Percentiles rank a stretch among this genome's conserved stretches.
Conservation (phyloP, 2,113 vertebrate genomes). For the Gadus chalcogrammus region DNA sequence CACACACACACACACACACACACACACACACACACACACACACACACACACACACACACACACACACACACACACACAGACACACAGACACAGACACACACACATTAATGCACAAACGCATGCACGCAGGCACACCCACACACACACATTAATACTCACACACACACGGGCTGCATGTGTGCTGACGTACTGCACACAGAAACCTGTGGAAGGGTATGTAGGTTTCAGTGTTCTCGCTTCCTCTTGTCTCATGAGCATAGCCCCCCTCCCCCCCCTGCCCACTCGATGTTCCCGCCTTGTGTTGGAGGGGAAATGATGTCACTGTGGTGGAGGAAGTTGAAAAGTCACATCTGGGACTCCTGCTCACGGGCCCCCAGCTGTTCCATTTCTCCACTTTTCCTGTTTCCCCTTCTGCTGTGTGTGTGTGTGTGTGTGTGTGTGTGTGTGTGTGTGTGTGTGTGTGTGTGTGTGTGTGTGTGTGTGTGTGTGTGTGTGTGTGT, state of each 20-base stretch:
- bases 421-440: constrained; percentile 3
- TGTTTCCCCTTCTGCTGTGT: too few relatives aligned
- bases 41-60: constrained; percentile 1
- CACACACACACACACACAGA: neutral
- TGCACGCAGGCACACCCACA: too few relatives aligned
- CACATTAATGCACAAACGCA: neutral
- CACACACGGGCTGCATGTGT: constrained; percentile 1
- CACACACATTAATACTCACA: neutral
- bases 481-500: neutral
- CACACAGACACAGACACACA: too few relatives aligned
- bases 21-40: too few relatives aligned
- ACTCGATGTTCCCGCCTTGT: constrained; percentile 32
- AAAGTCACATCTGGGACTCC: constrained; percentile 25
- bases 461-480: constrained; percentile 4
- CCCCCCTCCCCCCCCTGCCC: neutral
- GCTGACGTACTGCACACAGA: constrained; percentile 14
- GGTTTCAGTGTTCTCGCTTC: neutral
- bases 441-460: constrained; percentile 11
- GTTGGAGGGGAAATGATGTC: constrained; percentile 36
- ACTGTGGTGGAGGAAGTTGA: constrained; percentile 32
- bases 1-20: too few relatives aligned
- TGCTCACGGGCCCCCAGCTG: constrained; percentile 15
- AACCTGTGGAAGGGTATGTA: neutral
- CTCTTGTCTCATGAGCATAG: neutral
- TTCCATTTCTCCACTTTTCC: too few relatives aligned